Percentiles rank a stretch among this genome's conserved stretches.
Evolutionary conservation across 2,888 invertebrate genomes (phyloP).

Genomic region (Hydropsyche betteni): DNA sequence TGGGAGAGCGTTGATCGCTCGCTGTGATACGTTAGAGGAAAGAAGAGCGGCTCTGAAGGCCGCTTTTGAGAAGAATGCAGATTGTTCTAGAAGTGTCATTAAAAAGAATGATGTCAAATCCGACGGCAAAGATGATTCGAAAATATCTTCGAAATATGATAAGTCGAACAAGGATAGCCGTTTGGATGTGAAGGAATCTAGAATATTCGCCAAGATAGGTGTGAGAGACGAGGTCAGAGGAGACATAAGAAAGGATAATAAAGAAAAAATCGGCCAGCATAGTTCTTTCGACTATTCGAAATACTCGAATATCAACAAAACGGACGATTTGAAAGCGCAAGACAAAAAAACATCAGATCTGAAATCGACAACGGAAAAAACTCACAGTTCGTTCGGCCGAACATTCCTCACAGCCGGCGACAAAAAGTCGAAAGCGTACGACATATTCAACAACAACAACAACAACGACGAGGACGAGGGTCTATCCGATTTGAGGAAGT

Average conservation of each 20-base stretch:
- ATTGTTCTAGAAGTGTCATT: background rate
- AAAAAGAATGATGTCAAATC: constrained; percentile 8
- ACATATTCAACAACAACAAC: constrained; percentile 41
- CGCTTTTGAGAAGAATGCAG: constrained; percentile 50
- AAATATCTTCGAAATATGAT: background rate
- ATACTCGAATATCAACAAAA: constrained; percentile 36
- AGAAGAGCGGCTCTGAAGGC: constrained; percentile 50
- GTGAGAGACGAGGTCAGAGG: constrained; percentile 46
- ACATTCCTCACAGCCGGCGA: background rate
- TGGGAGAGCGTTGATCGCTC: constrained; percentile 43
- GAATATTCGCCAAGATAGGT: constrained; percentile 49
- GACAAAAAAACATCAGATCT: constrained; percentile 37
- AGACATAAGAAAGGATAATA: constrained; percentile 45
- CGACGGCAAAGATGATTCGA: background rate
- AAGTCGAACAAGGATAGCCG: background rate
- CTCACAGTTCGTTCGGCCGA: too few species aligned
- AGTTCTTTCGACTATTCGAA: constrained; percentile 13
- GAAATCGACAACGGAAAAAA: constrained; percentile 36
- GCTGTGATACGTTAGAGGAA: constrained; percentile 48
- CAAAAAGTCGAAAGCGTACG: constrained; percentile 39
- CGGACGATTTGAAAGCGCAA: constrained; percentile 30
- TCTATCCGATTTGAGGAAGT: constrained; percentile 43
- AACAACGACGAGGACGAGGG: constrained; percentile 38
- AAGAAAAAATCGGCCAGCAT: constrained; percentile 23
- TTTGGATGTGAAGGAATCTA: constrained; percentile 4